A percentile compares a stretch with the other conserved stretches of the same genome.
Evolutionary conservation across 1,140 invertebrate species (phyloP).

Genomic region (Drosophila bipectinata): DNA sequence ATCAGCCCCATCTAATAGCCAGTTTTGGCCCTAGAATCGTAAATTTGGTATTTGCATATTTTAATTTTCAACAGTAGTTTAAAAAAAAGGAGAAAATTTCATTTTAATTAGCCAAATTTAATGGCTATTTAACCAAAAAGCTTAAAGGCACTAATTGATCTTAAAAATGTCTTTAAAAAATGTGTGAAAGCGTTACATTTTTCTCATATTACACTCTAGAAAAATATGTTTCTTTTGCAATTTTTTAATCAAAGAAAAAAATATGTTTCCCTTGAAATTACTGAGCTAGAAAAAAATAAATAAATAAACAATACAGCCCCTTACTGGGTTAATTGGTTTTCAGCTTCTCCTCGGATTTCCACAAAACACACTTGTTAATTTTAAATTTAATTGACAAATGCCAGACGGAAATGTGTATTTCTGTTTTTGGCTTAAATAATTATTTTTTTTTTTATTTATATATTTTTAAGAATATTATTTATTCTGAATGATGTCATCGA

Average conservation of each 20-base stretch:
- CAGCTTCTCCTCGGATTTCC: conserved; percentile 27
- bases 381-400: conserved; percentile 2
- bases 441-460: neutral
- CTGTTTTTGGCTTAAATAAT: conserved; percentile 2
- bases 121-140: neutral
- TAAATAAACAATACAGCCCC: conserved; percentile 17
- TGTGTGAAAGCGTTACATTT: neutral
- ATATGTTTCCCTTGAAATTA: conserved; percentile 32
- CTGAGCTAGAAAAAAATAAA: conserved; percentile 5
- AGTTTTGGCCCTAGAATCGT: conserved; percentile 21
- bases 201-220: neutral
- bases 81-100: neutral
- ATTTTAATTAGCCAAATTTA: neutral
- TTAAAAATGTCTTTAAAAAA: too few species aligned
- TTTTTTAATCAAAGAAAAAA: conserved; percentile 1
- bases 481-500: conserved; percentile 40
- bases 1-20: conserved; percentile 33
- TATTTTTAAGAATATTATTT: neutral
- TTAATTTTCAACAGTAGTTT: neutral
- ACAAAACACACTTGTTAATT: conserved; percentile 17
- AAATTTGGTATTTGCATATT: conserved; percentile 1
- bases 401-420: conserved; percentile 15
- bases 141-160: neutral
- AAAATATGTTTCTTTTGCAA: neutral
- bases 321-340: conserved; percentile 38